Conservation (phyloP, 2,888 invertebrate species). For the Trisateles emortualis region DNA sequence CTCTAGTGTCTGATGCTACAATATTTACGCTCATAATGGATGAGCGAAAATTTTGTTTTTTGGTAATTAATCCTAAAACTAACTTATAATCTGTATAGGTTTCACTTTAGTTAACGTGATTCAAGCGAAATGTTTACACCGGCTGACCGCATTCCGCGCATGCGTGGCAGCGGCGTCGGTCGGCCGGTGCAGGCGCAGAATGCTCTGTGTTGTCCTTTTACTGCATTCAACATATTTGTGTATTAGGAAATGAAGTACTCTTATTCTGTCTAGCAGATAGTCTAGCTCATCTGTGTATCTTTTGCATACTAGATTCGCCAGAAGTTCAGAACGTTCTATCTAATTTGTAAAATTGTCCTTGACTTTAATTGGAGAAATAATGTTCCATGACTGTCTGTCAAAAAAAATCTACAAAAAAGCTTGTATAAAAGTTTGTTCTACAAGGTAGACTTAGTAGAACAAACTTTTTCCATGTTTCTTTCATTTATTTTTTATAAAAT, state of each 20-base stretch:
- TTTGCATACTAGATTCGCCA: not conserved
- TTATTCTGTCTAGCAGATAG: not conserved
- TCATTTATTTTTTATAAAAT: too few species aligned
- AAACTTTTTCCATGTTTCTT: too few species aligned
- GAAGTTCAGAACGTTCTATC: too few species aligned
- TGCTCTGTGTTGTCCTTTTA: slow-evolving; percentile 43
- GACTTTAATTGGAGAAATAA: too few species aligned
- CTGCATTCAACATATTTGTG: slow-evolving; percentile 39
- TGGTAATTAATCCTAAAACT: not conserved
- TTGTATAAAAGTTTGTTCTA: too few species aligned
- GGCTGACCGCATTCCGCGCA: slow-evolving; percentile 69
- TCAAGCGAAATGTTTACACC: slow-evolving; percentile 53
- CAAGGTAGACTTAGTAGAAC: too few species aligned
- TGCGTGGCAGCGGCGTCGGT: slow-evolving; percentile 51
- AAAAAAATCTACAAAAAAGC: too few species aligned
- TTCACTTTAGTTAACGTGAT: slow-evolving; percentile 28
- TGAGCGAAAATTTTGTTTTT: not conserved
- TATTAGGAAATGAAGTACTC: slow-evolving; percentile 41
- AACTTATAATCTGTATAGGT: slow-evolving; percentile 30
- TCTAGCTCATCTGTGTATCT: not conserved
- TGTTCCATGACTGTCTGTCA: too few species aligned
- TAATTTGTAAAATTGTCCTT: too few species aligned
- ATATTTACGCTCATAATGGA: too few species aligned
- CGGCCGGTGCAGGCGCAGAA: slow-evolving; percentile 31
- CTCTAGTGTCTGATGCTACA: too few species aligned